Conservation (phyloP, 2,113 vertebrate species). For the Syrmaticus mikado region DNA sequence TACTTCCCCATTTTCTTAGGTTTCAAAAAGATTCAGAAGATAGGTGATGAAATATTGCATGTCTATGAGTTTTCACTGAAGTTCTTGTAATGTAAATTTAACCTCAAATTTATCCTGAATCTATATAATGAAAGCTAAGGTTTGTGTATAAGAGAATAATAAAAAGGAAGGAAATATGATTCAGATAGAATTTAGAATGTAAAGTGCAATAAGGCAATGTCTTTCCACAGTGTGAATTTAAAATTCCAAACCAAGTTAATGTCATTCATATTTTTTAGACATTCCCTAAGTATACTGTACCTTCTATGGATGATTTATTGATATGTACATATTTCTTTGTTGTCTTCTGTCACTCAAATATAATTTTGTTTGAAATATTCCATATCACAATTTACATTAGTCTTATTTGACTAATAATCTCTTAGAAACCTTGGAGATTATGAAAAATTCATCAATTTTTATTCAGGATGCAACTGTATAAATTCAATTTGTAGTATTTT, state of each 20-base stretch:
- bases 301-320: not conserved
- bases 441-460: not conserved
- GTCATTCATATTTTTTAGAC: not conserved
- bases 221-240: not conserved
- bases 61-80: not conserved
- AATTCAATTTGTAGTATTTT: not conserved
- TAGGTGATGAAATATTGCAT: not conserved
- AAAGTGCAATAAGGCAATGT: constrained; percentile 1
- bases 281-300: not conserved
- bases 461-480: not conserved
- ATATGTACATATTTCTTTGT: not conserved
- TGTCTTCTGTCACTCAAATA: not conserved
- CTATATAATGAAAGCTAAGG: constrained; percentile 9
- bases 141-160: not conserved
- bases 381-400: not conserved
- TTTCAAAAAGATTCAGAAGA: not conserved
- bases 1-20: not conserved
- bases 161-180: constrained; percentile 17
- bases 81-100: constrained; percentile 27
- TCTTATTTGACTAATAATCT: not conserved
- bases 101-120: constrained; percentile 23
- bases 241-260: not conserved
- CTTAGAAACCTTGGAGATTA: not conserved
- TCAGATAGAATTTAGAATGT: constrained; percentile 2
- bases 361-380: not conserved